These are phyloP conservation scores for Diadema setosum DNA, from an alignment of 35 echinoderm and acorn worm species.

Conservation along the genomic window DNA sequence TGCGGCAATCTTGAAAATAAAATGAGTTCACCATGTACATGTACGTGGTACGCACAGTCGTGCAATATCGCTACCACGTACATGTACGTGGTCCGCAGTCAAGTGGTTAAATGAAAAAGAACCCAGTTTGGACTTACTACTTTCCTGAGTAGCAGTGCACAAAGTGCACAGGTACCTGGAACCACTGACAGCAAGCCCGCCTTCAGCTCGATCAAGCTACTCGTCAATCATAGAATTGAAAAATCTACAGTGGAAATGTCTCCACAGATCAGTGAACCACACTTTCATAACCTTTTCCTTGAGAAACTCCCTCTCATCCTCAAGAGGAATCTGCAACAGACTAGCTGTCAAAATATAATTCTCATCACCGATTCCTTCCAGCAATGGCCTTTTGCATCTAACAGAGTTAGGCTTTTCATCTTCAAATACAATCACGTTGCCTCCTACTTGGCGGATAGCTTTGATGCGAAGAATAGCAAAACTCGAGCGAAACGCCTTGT, in stretches of 20 bases:
- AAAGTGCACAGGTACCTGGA: conserved; percentile 33
- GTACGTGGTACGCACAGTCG: neutral
- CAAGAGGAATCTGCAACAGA: neutral
- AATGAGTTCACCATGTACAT: too few relatives aligned
- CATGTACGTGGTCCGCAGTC: neutral
- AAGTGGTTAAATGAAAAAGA: neutral
- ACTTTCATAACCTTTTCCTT: neutral
- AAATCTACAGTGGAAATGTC: neutral
- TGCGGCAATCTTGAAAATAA: neutral
- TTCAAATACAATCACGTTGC: neutral
- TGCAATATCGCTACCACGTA: neutral
- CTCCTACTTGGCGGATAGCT: neutral
- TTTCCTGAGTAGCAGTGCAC: neutral
- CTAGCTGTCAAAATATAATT: neutral
- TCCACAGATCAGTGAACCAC: neutral
- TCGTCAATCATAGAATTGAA: conserved; percentile 50
- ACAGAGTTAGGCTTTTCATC: neutral
- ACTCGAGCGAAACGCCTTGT: conserved; percentile 33
- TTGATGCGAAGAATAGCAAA: neutral
- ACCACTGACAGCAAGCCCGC: conserved; percentile 32
- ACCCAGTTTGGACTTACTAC: neutral
- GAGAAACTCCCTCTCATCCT: neutral
- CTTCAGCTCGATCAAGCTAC: conserved; percentile 19
- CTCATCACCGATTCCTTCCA: conserved; percentile 33
- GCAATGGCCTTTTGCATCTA: neutral